Base-by-base conservation (phyloP, 2,797 vertebrate species). In the Cephalopachus bancanus region DNA sequence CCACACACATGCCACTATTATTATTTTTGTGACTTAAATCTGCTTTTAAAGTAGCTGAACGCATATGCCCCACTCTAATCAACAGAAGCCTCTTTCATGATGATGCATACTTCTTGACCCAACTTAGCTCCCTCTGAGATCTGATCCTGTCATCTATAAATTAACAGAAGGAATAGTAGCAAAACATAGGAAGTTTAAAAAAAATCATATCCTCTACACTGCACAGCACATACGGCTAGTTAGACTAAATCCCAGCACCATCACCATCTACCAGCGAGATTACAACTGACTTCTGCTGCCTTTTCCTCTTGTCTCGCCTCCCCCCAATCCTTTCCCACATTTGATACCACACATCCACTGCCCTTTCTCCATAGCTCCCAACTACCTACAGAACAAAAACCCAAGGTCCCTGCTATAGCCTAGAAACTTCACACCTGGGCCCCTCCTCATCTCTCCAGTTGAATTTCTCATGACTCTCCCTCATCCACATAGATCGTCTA, bases 31-130 rank as follows among this genome's bases (percentile, higher is more conserved):
- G 67, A 92, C 49, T 59, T 44, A 55, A 78, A 94, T 83, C 71
- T 94, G 57, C 55, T 85, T 81, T 80, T 19, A 74, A 78, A 86
- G 51, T 86, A 74, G n/a, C 71, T 91, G 37, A 57, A 72, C 44
- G n/a, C 19, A 37, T 71, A 79, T 44, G 49, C 62, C 37, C 17
- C 62, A 28, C 44, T 67, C 26, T 30, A 26, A 65, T 65, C 62
- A 59, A 74, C 30, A 71, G n/a, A 93, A 78, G 44, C 59, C 26
- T 65, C 67, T 67, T 59, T 75, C 33, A 55, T 55, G 57, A 88
- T 60, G 55, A 83, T 7, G 10, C 33, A 14, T 30, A 11, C 49
- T 94, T 80, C 87, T 11, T 60, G 59, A 80, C 26, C 76, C 55
- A 90, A 69, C 88, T 76, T 51, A 44, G 76, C 64, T 76, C 55